Conservation (phyloP, 2,113 vertebrate genomes). For the Vicugna pacos region DNA sequence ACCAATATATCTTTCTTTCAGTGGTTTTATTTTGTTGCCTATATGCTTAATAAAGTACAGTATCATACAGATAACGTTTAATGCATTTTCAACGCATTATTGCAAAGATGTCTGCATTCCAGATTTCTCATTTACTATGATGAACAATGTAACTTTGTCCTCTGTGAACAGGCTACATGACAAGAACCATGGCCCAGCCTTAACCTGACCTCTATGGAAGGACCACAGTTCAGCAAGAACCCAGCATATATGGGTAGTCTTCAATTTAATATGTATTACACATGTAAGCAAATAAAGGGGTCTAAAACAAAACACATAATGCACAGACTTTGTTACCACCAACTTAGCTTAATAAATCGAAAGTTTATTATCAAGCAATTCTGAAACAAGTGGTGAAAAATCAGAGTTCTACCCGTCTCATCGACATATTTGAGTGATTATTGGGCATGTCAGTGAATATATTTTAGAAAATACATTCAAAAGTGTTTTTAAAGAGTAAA, state of each 20-base stretch:
- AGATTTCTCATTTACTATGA: slow-evolving; percentile 20
- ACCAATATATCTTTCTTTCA: not conserved
- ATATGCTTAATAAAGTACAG: not conserved
- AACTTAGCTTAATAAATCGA: not conserved
- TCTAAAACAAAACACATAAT: slow-evolving; percentile 2
- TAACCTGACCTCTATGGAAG: not conserved
- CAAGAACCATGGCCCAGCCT: not conserved
- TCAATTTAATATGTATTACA: not conserved
- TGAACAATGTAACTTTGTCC: not conserved
- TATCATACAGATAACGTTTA: not conserved
- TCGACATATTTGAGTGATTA: not conserved
- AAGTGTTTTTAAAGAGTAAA: slow-evolving; percentile 7
- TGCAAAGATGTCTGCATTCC: not conserved
- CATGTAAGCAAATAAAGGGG: not conserved
- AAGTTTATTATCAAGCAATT: slow-evolving; percentile 17
- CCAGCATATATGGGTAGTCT: not conserved
- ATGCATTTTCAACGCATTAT: not conserved
- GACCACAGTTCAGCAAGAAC: not conserved
- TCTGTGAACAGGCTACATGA: not conserved
- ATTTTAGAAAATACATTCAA: not conserved
- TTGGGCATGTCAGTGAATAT: not conserved
- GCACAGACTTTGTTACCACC: not conserved
- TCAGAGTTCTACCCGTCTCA: not conserved
- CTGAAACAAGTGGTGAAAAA: not conserved
- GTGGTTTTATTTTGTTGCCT: not conserved